Evolutionary conservation across 2,113 vertebrate genomes (phyloP), one percentile per base, ranked within the genome.

Genomic region (Sterna hirundo): DNA sequence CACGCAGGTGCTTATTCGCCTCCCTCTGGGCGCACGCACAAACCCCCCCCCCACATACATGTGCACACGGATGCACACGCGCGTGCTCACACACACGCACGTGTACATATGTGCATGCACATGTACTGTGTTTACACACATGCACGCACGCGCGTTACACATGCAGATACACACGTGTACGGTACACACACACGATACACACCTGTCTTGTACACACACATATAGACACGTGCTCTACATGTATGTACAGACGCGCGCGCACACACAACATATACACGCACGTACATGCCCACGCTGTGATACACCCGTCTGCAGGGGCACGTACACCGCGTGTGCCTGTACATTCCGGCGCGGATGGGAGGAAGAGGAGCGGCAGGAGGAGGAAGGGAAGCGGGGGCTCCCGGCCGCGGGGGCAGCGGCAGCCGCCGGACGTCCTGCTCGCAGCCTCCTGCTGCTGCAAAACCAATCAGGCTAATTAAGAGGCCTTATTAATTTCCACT

Each of bases 301-400:
- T 10, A 13, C 17, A 38, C 21, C 1, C 8, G 2, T 52, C 60
- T 27, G 7, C 27, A 27, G 15, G 3, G 46, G n/a, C 46, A 9
- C 9, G 0, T 20, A 15, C 16, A 0, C 15, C 36, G 2, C 25
- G 10, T 8, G 4, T 7, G 5, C 22, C 5, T 9, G 1, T 8
- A 19, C 12, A 1, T 78, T 13, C 10, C 11, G 1, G 8, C 2
- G 7, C 1, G 27, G 29, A 36, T 30, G 64, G 4, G 13, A 54
- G 61, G 47, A 52, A 51, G 76, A 25, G 58, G 15, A 11, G n/a
- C 7, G 55, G 42, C 10, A 2, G 74, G 46, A 13, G 52, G n/a
- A 71, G 81, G 55, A 52, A 32, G 66, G 81, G 80, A 20, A 40
- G 18, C 3, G 13, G 60, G 36, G 40, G 40, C 27, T 13, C 32